These are phyloP conservation scores for Euclidia mi DNA, from an alignment of 2,888 invertebrate species.

Conservation along the genomic window DNA sequence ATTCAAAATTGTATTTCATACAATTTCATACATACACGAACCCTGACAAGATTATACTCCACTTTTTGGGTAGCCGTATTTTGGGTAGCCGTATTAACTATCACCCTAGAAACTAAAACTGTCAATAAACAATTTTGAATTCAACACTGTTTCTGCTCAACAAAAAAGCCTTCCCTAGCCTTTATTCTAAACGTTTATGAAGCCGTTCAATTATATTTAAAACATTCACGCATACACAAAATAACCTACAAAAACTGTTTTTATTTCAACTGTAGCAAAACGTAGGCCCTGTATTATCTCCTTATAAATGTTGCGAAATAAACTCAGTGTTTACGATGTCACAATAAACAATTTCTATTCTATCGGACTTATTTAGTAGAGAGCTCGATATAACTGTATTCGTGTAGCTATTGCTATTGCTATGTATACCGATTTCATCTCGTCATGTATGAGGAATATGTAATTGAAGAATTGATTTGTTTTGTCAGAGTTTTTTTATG, in stretches of 20 bases:
- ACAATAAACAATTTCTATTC: conserved; percentile 63
- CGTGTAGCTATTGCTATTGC: conserved; percentile 18
- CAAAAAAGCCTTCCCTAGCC: no score
- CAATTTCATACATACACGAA: no score
- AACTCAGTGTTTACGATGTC: conserved; percentile 68
- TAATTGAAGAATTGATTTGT: conserved; percentile 34
- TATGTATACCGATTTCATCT: conserved; percentile 43
- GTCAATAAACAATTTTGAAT: no score
- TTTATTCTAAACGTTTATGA: neutral
- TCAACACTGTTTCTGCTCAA: no score
- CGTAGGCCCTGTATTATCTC: conserved; percentile 57
- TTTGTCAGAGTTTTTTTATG: conserved; percentile 20
- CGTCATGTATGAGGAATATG: conserved; percentile 17
- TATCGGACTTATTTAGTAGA: conserved; percentile 71
- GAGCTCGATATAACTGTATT: conserved; percentile 58
- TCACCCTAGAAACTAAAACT: no score
- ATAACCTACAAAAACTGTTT: conserved; percentile 26
- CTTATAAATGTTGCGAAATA: conserved; percentile 60
- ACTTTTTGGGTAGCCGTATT: no score
- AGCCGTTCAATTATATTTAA: conserved; percentile 9
- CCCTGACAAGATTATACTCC: no score
- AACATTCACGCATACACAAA: conserved; percentile 22
- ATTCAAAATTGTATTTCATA: no score
- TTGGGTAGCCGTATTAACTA: no score
- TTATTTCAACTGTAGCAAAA: conserved; percentile 50